Evolutionary conservation across 2,888 invertebrate genomes (phyloP).

Genomic region (Phlogophora meticulosa): DNA sequence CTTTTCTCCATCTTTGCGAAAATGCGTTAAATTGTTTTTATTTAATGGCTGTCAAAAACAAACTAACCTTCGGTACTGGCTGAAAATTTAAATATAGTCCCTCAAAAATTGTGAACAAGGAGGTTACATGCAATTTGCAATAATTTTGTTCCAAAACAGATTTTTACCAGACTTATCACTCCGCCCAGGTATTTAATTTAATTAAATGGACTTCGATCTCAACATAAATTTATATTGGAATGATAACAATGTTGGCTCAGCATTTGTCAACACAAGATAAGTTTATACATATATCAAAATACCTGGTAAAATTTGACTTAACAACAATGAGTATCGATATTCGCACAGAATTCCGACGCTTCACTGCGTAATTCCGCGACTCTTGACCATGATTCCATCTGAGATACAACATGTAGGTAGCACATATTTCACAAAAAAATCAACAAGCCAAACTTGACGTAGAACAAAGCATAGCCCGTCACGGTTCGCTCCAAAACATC

Average conservation of each 20-base stretch:
- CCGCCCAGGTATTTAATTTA: too few relatives aligned
- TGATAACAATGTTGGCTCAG: neutral
- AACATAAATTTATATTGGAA: neutral
- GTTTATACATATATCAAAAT: neutral
- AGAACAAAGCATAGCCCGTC: neutral
- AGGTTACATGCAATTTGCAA: too few relatives aligned
- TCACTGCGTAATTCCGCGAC: neutral
- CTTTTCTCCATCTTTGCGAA: too few relatives aligned
- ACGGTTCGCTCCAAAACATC: constrained; percentile 33
- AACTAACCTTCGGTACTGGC: too few relatives aligned
- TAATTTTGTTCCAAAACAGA: too few relatives aligned
- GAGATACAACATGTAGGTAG: neutral
- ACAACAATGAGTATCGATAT: neutral
- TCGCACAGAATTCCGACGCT: neutral
- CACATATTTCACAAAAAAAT: constrained; percentile 15
- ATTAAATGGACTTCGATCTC: constrained; percentile 10
- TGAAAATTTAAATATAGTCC: too few relatives aligned
- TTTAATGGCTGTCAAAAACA: too few relatives aligned
- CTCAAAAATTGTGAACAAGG: too few relatives aligned
- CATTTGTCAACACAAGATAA: constrained; percentile 12
- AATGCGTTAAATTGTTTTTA: too few relatives aligned
- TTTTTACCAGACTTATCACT: too few relatives aligned
- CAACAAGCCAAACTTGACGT: neutral
- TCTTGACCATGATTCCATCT: neutral
- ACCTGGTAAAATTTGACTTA: neutral